Evolutionary conservation across 2,888 invertebrate species (phyloP), one percentile per base, ranked within the genome.

Genomic region (Operophtera brumata): DNA sequence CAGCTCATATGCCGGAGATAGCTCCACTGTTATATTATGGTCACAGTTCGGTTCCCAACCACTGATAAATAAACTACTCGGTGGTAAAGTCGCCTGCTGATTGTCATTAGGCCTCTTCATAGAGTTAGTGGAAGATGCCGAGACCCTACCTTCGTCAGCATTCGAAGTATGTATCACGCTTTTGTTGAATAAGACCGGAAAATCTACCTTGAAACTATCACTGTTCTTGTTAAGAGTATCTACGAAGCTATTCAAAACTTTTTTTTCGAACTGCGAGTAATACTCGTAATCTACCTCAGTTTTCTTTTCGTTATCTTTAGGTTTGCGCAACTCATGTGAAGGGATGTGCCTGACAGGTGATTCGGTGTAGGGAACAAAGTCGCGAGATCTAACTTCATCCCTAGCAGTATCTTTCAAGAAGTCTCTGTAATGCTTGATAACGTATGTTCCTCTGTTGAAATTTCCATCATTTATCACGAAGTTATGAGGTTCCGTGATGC

Each of bases 1-100:
- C 51, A 90, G 71, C 72, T 89, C 89, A 65, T 88, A 90, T 0
- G 82, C 83, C 0, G 89, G 86, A 0, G 86, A 79, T 40, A 88
- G 66, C 35, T 88, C 86, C 54, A 86, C 78, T 0, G 78, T 78
- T 13, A 75, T 46, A 6, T 37, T 46, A 6, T 37, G 32, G 28
- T 83, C 85, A 53, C 86, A 84, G 63, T 76, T 67, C 0, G 78
- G 73, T 20, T 78, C 80, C 51, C 77, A 80, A 1, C 69, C 53
- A 44, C 63, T 68, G 26, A 44, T 63, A n/a, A 47, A 34, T 36
- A 49, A 30, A 28, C 49, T 47, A 26, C 60, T 47, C 4, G 67
- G 47, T 32, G 67, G 46, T 32, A 44, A 50, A 8, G 61, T 44
- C 25, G 55, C 60, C 7, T 55, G 55, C 14, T 66, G 71, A 26